These are phyloP conservation scores for Nasalis larvatus DNA, from an alignment of 2,113 vertebrate species.

Conservation along the genomic window DNA sequence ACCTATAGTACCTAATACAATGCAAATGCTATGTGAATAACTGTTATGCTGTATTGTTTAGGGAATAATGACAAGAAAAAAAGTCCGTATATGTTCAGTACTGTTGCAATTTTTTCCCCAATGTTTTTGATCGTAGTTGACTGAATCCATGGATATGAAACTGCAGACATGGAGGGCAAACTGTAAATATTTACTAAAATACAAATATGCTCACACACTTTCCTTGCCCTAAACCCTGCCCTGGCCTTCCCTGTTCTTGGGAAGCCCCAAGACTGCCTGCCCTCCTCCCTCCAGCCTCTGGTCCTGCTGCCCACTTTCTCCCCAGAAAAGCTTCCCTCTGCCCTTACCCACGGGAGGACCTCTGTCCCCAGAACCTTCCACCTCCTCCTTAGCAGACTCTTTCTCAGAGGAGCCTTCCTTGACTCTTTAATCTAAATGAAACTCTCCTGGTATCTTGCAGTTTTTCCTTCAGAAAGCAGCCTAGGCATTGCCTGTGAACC, in stretches of 20 bases:
- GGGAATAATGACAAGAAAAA: not conserved
- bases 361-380: not conserved
- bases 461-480: not conserved
- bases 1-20: not conserved
- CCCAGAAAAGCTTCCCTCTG: accelerated
- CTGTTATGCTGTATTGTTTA: not conserved
- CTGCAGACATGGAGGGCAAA: not conserved
- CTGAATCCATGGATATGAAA: not conserved
- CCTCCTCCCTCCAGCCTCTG: too few relatives aligned
- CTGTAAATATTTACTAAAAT: not conserved
- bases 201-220: not conserved
- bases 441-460: too few relatives aligned
- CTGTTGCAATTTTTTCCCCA: not conserved
- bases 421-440: not conserved
- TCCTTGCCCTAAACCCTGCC: not conserved
- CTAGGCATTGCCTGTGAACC: not conserved
- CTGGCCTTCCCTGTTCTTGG: not conserved
- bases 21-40: not conserved
- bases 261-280: not conserved
- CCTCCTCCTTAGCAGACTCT: too few relatives aligned
- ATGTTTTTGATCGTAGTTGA: not conserved
- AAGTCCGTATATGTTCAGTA: not conserved
- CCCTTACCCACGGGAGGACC: accelerated
- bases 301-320: not conserved
- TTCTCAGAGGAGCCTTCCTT: not conserved